Percentiles rank a stretch among this genome's conserved stretches.
Evolutionary conservation across 2,797 vertebrate genomes (phyloP).

Genomic region (Acrossocheilus wenchowensis): DNA sequence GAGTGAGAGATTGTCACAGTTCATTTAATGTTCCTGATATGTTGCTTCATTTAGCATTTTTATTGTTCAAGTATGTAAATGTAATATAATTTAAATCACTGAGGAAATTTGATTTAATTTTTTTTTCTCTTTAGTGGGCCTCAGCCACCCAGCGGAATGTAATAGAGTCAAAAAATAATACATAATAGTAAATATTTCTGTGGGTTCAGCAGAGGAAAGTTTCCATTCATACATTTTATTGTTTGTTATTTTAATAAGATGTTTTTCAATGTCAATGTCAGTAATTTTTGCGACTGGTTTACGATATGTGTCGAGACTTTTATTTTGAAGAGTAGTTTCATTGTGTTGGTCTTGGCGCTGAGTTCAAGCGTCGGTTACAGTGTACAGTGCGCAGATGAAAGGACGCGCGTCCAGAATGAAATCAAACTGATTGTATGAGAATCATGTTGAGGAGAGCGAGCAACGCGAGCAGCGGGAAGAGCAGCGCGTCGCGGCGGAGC

Average conservation of each 20-base stretch:
- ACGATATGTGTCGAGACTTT: conserved; percentile 5
- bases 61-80: background rate
- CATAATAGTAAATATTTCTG: no score
- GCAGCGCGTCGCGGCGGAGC: conserved; percentile 54
- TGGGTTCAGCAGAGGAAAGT: no score
- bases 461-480: conserved; percentile 63
- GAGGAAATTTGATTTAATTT: background rate
- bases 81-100: background rate
- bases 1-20: background rate
- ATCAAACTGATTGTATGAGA: background rate
- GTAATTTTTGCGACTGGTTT: no score
- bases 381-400: no score
- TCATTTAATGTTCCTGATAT: background rate
- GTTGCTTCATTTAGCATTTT: background rate
- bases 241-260: background rate
- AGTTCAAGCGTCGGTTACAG: conserved; percentile 41
- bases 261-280: background rate
- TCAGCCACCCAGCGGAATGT: background rate
- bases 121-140: no score
- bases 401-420: background rate
- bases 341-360: conserved; percentile 31
- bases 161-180: background rate
- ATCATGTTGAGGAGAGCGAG: conserved; percentile 58
- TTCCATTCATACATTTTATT: background rate
- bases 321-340: conserved; percentile 43